phyloP scores from a whole-genome alignment of 2,888 invertebrate genomes.

The Abscondita cerata region DNA sequence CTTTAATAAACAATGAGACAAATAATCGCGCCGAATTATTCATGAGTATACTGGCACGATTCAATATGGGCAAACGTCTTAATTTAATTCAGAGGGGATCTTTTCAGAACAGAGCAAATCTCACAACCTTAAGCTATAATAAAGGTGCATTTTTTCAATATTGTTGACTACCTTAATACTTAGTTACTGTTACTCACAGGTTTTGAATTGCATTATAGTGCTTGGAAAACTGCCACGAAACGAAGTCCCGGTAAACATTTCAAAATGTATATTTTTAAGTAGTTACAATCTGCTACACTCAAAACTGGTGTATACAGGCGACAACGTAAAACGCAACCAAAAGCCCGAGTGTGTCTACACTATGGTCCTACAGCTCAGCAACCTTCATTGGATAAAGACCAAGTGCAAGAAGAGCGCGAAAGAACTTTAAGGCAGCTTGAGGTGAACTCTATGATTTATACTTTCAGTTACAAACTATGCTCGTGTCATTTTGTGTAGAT shows the following conservation, averaged over 20 bases:
- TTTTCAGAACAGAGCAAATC: neutral
- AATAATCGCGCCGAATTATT: no score
- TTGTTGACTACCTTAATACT: no score
- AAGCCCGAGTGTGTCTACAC: neutral
- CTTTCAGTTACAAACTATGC: no score
- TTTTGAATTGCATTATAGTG: neutral
- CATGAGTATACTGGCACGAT: no score
- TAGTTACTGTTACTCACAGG: neutral
- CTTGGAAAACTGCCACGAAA: neutral
- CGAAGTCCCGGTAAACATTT: neutral
- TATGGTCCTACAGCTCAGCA: neutral
- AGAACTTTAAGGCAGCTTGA: neutral
- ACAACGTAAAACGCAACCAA: neutral
- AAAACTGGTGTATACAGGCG: neutral
- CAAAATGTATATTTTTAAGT: no score
- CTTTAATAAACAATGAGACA: no score
- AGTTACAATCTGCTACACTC: no score
- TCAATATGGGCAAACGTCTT: no score
- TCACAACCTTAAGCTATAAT: no score
- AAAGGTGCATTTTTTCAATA: no score
- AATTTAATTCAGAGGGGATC: no score
- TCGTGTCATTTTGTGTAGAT: neutral
- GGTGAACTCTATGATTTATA: no score
- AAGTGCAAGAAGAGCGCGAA: neutral
- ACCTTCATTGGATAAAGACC: neutral